Conservation (phyloP, 2,113 vertebrate genomes). For the Eubucco bourcierii region DNA sequence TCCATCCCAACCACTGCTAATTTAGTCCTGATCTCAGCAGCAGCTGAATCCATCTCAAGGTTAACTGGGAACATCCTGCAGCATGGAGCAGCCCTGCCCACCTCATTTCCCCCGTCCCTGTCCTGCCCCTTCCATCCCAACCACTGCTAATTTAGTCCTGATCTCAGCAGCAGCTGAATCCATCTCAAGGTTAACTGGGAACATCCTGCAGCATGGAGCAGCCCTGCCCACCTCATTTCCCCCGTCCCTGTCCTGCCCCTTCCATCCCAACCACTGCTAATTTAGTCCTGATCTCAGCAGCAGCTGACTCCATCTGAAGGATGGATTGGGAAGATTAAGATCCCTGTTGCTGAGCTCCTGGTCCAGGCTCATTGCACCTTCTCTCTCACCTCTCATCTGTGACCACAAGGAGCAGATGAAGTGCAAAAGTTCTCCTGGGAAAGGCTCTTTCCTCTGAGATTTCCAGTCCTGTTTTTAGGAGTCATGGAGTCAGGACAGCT, state of each 20-base stretch:
- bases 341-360: background rate
- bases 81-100: background rate
- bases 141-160: background rate
- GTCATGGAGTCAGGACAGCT: background rate
- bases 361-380: background rate
- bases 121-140: background rate
- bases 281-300: background rate
- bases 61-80: background rate
- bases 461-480: background rate
- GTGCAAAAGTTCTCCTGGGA: background rate
- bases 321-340: background rate
- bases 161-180: background rate
- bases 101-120: rapidly evolving
- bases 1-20: background rate
- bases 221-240: rapidly evolving
- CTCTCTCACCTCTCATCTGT: background rate
- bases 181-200: background rate
- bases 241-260: rapidly evolving
- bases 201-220: too few species aligned
- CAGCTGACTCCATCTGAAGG: background rate
- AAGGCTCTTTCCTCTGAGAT: background rate
- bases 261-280: background rate
- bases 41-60: background rate
- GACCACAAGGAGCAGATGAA: background rate
- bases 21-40: background rate